Percentiles rank a stretch among this genome's conserved stretches.
phyloP scores from a whole-genome alignment of 2,888 invertebrate genomes.

The Ischnus inquisitorius region DNA sequence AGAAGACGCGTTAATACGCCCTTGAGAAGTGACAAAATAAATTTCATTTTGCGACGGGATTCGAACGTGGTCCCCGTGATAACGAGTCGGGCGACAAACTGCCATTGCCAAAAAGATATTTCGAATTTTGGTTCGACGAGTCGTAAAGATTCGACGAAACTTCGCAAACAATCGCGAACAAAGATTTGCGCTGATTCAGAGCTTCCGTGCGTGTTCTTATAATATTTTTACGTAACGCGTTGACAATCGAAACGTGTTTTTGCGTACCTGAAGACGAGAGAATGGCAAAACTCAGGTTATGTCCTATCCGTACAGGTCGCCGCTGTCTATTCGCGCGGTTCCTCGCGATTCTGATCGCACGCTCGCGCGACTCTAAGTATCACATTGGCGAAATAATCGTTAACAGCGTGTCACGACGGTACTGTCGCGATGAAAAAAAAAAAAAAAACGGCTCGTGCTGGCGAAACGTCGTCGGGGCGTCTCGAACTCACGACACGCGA shows the following conservation, averaged over 20 bases:
- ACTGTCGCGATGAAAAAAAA: constrained; percentile 42
- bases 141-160: background rate
- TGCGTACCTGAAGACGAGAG: constrained; percentile 42
- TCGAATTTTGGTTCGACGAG: background rate
- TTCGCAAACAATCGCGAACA: background rate
- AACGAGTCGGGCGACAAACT: constrained; percentile 15
- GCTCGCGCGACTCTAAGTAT: background rate
- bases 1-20: background rate
- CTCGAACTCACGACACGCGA: constrained; percentile 52
- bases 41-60: constrained; percentile 30
- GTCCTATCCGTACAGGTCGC: constrained; percentile 24
- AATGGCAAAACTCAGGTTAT: constrained; percentile 58
- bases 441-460: constrained; percentile 50
- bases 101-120: background rate
- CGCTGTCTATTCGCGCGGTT: background rate
- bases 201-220: background rate
- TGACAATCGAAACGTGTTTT: background rate
- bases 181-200: background rate
- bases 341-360: background rate
- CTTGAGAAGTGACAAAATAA: constrained; percentile 52
- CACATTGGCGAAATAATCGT: constrained; percentile 6
- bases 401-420: background rate
- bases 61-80: constrained; percentile 54
- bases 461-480: constrained; percentile 38
- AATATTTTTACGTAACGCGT: background rate